These are phyloP conservation scores for Hipposideros armiger DNA, from an alignment of 2,113 vertebrate genomes.

Conservation along the genomic window DNA sequence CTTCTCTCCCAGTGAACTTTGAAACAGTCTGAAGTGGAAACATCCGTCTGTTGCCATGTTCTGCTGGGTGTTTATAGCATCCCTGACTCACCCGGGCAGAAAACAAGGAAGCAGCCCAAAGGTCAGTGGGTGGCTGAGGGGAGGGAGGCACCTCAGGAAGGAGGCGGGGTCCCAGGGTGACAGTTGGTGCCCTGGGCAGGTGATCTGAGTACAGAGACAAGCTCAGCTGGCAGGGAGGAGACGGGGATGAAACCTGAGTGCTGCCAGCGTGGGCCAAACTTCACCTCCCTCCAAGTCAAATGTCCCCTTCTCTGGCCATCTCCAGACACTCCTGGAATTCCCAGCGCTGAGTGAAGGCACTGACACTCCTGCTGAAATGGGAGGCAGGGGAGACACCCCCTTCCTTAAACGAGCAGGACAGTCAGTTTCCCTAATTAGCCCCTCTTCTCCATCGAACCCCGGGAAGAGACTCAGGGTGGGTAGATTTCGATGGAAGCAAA, in stretches of 20 bases:
- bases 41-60: neutral
- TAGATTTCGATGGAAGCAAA: neutral
- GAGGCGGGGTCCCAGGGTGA: neutral
- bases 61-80: constrained; percentile 20
- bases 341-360: accelerated
- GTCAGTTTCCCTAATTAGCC: neutral
- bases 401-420: neutral
- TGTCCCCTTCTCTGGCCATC: neutral
- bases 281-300: neutral
- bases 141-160: neutral
- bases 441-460: neutral
- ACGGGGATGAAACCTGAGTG: accelerated
- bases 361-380: no score
- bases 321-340: neutral
- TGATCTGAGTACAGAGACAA: neutral
- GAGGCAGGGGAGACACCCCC: neutral
- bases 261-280: neutral
- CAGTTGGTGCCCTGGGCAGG: neutral
- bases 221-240: neutral
- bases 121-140: neutral
- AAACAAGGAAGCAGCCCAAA: neutral
- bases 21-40: neutral
- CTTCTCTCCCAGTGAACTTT: neutral
- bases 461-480: neutral
- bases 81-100: constrained; percentile 52